phyloP scores from a whole-genome alignment of 2,888 invertebrate genomes.

The Ditylenchus weischeri region DNA sequence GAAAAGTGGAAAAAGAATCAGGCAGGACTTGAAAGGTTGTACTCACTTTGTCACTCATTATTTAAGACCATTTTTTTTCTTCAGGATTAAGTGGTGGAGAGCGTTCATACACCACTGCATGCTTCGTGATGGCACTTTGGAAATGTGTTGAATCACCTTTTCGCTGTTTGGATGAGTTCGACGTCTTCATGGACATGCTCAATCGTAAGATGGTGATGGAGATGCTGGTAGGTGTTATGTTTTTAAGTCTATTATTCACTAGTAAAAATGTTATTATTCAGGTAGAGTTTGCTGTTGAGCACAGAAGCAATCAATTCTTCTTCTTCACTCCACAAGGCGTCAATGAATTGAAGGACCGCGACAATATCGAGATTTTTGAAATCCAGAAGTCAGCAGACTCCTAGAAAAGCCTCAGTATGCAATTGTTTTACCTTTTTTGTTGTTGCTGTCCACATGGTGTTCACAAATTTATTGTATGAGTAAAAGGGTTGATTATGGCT shows the following conservation, averaged over 20 bases:
- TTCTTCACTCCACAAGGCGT: conserved; percentile 57
- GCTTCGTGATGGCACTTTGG: conserved; percentile 89
- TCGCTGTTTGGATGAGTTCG: conserved; percentile 87
- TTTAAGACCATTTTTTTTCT: too few species aligned
- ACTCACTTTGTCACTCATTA: too few species aligned
- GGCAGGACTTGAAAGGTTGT: conserved; percentile 25
- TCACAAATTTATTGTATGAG: too few species aligned
- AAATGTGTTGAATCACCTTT: conserved; percentile 85
- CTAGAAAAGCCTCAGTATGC: too few species aligned
- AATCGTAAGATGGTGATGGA: conserved; percentile 54
- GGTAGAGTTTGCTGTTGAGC: conserved; percentile 43
- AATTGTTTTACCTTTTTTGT: too few species aligned
- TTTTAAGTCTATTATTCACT: too few species aligned
- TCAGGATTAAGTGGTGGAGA: conserved; percentile 84
- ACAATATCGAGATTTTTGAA: conserved; percentile 18
- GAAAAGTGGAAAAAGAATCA: conserved; percentile 9
- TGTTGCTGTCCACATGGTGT: too few species aligned
- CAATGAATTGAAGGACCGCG: conserved; percentile 37
- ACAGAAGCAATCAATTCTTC: conserved; percentile 49
- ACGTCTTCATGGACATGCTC: conserved; percentile 76
- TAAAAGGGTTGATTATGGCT: too few species aligned
- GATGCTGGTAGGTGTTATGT: conserved; percentile 32
- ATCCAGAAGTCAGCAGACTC: neutral
- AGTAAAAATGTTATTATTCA: too few species aligned
- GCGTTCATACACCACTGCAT: conserved; percentile 82